Percentiles rank a stretch among this genome's conserved stretches.
Evolutionary conservation across 1,140 invertebrate species (phyloP).

Genomic region (Pogonomyrmex barbatus): DNA sequence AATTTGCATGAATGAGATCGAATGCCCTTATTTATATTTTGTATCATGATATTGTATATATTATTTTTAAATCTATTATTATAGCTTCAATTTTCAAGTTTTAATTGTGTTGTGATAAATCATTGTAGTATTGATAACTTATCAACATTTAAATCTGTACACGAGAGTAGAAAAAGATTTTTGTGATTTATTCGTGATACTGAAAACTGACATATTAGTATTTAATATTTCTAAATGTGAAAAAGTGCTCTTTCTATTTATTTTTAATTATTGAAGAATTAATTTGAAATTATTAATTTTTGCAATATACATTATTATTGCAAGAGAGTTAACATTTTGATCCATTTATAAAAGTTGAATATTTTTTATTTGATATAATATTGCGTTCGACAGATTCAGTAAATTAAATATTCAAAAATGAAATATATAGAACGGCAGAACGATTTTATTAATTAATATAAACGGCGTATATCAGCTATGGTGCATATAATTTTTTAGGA

Average conservation of each 20-base stretch:
- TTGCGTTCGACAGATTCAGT: neutral
- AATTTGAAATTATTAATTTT: conserved; percentile 6
- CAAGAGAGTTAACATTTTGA: neutral
- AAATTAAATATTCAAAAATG: conserved; percentile 40
- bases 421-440: neutral
- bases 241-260: conserved; percentile 4
- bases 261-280: conserved; percentile 26
- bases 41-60: neutral
- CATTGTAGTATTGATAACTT: neutral
- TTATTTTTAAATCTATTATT: neutral
- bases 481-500: neutral
- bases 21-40: neutral
- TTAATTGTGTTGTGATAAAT: neutral
- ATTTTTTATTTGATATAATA: neutral
- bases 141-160: neutral
- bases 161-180: neutral
- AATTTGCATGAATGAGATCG: neutral
- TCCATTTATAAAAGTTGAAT: conserved; percentile 30
- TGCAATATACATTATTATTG: neutral
- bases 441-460: conserved; percentile 40
- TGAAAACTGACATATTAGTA: neutral
- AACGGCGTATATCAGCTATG: neutral
- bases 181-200: conserved; percentile 3
- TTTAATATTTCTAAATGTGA: conserved; percentile 2
- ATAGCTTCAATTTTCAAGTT: neutral